A percentile compares a stretch with the other conserved stretches of the same genome.
phyloP scores from a whole-genome alignment of 2,797 vertebrate species.

The Hydrolagus colliei region DNA sequence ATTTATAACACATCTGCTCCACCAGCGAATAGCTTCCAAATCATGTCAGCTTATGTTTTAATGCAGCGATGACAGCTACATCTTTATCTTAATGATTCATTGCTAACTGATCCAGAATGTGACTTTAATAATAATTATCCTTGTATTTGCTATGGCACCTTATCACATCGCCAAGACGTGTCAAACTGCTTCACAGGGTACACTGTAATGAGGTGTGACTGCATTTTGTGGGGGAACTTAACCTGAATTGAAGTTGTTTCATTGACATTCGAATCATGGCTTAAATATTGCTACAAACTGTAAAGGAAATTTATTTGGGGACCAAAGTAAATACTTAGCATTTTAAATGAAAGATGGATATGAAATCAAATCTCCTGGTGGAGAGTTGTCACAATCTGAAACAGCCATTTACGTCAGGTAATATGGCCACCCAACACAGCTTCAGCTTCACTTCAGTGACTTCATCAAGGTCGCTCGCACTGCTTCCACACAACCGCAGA shows the following conservation, averaged over 20 bases:
- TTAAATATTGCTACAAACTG: neutral
- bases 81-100: neutral
- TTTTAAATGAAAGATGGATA: neutral
- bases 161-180: too few species aligned
- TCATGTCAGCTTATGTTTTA: neutral
- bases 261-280: neutral
- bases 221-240: neutral
- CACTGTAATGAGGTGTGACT: too few species aligned
- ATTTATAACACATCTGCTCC: neutral
- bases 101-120: neutral
- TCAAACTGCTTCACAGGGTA: too few species aligned
- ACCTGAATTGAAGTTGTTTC: neutral
- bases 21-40: neutral
- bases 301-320: neutral
- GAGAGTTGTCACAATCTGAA: neutral
- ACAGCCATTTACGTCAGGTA: too few species aligned
- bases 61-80: too few species aligned
- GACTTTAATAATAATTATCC: too few species aligned
- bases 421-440: neutral
- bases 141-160: too few species aligned
- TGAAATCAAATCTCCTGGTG: neutral
- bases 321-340: neutral
- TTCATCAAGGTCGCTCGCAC: neutral
- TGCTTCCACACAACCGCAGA: neutral
- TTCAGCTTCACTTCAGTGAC: neutral